phyloP scores from a whole-genome alignment of 2,113 vertebrate species.

The Forbesichthys papilliferus region DNA sequence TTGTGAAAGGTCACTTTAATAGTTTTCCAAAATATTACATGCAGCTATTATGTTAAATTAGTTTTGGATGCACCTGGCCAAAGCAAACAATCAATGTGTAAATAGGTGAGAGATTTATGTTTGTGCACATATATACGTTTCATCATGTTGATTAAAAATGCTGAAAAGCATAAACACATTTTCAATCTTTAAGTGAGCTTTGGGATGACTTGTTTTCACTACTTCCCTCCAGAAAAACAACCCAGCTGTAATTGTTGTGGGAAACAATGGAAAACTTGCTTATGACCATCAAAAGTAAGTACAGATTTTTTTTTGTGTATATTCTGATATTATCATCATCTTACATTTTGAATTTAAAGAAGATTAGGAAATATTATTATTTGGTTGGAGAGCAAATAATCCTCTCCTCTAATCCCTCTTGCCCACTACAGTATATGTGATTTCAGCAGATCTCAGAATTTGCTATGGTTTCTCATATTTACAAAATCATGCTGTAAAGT shows the following conservation, averaged over 20 bases:
- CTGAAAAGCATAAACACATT: conserved; percentile 11
- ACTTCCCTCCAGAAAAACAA: conserved; percentile 91
- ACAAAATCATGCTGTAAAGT: conserved; percentile 24
- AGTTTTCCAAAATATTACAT: too few relatives aligned
- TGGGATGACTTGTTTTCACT: conserved; percentile 43
- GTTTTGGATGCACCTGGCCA: too few relatives aligned
- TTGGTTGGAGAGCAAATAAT: conserved; percentile 75
- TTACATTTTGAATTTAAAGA: conserved; percentile 60
- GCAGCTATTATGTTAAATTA: too few relatives aligned
- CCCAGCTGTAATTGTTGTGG: conserved; percentile 86
- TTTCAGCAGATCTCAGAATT: conserved; percentile 25
- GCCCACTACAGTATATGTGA: conserved; percentile 40
- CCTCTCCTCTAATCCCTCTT: conserved; percentile 47
- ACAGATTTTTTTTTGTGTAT: conserved; percentile 50
- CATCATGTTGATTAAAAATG: conserved; percentile 33
- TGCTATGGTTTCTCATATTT: conserved; percentile 27
- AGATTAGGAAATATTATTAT: conserved; percentile 78
- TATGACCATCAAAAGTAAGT: conserved; percentile 99
- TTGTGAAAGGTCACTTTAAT: too few relatives aligned
- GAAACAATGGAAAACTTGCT: conserved; percentile 90
- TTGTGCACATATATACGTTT: conserved; percentile 28
- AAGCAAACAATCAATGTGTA: too few relatives aligned
- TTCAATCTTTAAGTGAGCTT: conserved; percentile 20
- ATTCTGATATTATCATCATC: conserved; percentile 38
- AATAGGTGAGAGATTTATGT: not conserved